phyloP scores from a whole-genome alignment of 2,797 vertebrate genomes.

The Anguilla anguilla region DNA sequence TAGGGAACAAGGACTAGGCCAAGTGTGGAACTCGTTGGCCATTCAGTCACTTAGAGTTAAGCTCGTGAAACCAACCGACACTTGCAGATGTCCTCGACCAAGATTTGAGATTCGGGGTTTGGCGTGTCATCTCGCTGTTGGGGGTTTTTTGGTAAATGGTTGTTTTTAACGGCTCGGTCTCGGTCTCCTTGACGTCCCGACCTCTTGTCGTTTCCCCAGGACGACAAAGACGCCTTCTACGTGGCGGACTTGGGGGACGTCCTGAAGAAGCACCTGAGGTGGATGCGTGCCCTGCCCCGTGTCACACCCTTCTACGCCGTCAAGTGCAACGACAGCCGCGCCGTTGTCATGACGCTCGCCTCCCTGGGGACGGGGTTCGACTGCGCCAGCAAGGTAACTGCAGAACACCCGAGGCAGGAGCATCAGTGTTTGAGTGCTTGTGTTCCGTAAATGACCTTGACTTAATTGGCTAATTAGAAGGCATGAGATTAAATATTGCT shows the following conservation, averaged over 20 bases:
- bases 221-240: constrained; percentile 96
- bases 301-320: constrained; percentile 93
- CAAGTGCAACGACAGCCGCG: constrained; percentile 91
- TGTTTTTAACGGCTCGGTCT: no score
- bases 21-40: not conserved
- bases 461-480: no score
- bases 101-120: no score
- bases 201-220: constrained; percentile 65
- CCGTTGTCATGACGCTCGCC: constrained; percentile 85
- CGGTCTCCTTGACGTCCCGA: not conserved
- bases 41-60: no score
- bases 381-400: constrained; percentile 92
- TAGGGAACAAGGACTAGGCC: not conserved
- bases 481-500: no score
- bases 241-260: constrained; percentile 94
- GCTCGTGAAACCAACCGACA: no score
- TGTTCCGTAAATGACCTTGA: no score
- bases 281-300: constrained; percentile 85
- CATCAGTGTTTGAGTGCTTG: not conserved
- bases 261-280: constrained; percentile 90
- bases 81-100: no score
- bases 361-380: constrained; percentile 91
- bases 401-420: not conserved
- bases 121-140: no score
- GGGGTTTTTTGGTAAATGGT: not conserved